Base-by-base conservation (phyloP, 2,797 vertebrate species). In the Fistularia tabacaria region DNA sequence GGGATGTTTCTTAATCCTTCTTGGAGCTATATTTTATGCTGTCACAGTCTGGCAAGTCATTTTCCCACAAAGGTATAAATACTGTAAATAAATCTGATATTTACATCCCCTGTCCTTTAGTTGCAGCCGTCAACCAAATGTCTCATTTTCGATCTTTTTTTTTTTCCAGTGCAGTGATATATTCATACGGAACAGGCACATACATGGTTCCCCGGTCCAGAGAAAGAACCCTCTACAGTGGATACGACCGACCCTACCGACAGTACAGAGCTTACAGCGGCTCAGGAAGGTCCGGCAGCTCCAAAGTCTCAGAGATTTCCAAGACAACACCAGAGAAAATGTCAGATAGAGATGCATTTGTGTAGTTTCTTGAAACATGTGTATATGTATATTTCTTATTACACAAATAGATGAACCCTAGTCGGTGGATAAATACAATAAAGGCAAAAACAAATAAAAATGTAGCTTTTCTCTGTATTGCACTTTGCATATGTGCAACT, bases 291-390 rank as follows among this genome's bases (percentile, higher is more conserved):
- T 74, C 79, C 7, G 73, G 42, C 54, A 76, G 64, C 65, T 76
- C 79, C 47, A 81, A 72, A 39, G 45, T 80, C 42, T 89, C 88
- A n/a, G 83, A 74, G 48, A 60, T 85, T 3, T 88, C 87, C 7
- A 70, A 69, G 37, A 74, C 73, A 37, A 80, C 70, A 8, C 62
- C 69, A 0, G 82, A 77, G 1, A 87, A 68, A 59, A 55, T 76
- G 2, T 82, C 81, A 9, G 76, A 82, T 36, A 85, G 87, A 78
- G 88, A 92, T 63, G 85, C 85, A 1, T 91, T 90, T 79, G 90
- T 92, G 48, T 92, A 87, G 66, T 7, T 3, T 10, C 8, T 25
- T n/a, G 8, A 25, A 25, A 25, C 38, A 1, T 50, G 9, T 57
- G 13, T 7, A 14, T 9, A 15, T 25, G 38, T n/a, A 6, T n/a